Evolutionary conservation across 2,113 vertebrate genomes (phyloP).

Genomic region (Rhizomys pruinosus): DNA sequence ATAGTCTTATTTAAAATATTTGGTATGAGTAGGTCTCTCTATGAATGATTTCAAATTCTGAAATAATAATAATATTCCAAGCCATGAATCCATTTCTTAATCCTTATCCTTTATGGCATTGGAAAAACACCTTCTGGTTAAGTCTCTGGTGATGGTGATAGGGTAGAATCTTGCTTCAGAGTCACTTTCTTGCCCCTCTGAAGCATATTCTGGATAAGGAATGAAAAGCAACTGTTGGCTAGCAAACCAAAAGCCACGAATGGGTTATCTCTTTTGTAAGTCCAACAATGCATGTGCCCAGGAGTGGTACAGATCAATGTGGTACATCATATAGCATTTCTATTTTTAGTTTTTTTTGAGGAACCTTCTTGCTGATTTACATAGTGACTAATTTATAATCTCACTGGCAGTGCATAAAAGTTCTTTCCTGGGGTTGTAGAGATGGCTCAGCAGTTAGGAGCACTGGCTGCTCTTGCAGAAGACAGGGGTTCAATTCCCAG

Average conservation of each 20-base stretch:
- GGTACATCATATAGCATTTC: not conserved
- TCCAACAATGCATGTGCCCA: too few relatives aligned
- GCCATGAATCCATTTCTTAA: not conserved
- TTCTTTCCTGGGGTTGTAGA: too few relatives aligned
- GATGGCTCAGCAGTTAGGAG: too few relatives aligned
- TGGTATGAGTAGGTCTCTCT: not conserved
- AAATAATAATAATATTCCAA: constrained; percentile 10
- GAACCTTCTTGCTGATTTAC: not conserved
- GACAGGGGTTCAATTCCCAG: too few relatives aligned
- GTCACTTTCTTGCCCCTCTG: not conserved
- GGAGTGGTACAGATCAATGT: not conserved
- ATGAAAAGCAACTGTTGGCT: not conserved
- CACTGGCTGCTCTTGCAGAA: too few relatives aligned
- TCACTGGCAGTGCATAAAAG: not conserved
- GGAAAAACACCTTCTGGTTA: not conserved
- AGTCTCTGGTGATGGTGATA: not conserved
- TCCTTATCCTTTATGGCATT: not conserved
- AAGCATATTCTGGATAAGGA: not conserved
- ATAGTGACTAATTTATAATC: not conserved
- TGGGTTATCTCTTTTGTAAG: too few relatives aligned
- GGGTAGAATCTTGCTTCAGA: not conserved
- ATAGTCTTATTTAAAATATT: too few relatives aligned
- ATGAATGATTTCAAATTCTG: not conserved
- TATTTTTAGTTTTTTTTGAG: not conserved
- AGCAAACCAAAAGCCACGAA: too few relatives aligned